A percentile compares a stretch with the other conserved stretches of the same genome.
These are phyloP conservation scores for Cololabis saira DNA, from an alignment of 2,113 vertebrate species.

Conservation along the genomic window DNA sequence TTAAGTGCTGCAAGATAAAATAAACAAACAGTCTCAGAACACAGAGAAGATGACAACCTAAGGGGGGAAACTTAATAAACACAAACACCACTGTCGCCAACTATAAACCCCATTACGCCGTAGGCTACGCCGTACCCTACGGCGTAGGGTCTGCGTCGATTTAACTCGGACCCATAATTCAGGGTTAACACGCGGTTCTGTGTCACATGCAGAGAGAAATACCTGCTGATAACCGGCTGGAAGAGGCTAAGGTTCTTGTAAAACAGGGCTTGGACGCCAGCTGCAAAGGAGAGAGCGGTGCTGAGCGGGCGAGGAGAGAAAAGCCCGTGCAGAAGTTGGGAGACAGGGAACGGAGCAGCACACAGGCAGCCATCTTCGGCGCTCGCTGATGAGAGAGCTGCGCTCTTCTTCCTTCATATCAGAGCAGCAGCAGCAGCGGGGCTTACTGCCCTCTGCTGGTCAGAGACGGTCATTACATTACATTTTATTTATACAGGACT, in stretches of 20 bases:
- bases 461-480: neutral
- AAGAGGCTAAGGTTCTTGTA: conserved; percentile 64
- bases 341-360: conserved; percentile 68
- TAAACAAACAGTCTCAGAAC: conserved; percentile 58
- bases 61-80: too few species aligned
- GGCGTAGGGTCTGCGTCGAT: too few species aligned
- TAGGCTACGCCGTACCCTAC: too few species aligned
- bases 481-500: too few species aligned
- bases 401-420: conserved; percentile 37
- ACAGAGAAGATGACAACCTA: neutral
- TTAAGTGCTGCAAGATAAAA: conserved; percentile 87
- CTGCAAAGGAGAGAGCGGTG: conserved; percentile 22
- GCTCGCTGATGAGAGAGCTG: conserved; percentile 53
- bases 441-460: conserved; percentile 27
- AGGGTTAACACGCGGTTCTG: conserved; percentile 21
- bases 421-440: neutral
- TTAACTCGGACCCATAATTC: neutral
- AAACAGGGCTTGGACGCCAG: conserved; percentile 42
- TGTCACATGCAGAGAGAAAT: conserved; percentile 9
- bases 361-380: conserved; percentile 78
- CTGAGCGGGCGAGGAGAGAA: conserved; percentile 53
- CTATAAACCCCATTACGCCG: too few species aligned
- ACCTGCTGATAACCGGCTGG: conserved; percentile 73
- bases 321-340: conserved; percentile 68
- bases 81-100: too few species aligned